phyloP scores from a whole-genome alignment of 1,140 invertebrate genomes.

The Heliconius himera region DNA sequence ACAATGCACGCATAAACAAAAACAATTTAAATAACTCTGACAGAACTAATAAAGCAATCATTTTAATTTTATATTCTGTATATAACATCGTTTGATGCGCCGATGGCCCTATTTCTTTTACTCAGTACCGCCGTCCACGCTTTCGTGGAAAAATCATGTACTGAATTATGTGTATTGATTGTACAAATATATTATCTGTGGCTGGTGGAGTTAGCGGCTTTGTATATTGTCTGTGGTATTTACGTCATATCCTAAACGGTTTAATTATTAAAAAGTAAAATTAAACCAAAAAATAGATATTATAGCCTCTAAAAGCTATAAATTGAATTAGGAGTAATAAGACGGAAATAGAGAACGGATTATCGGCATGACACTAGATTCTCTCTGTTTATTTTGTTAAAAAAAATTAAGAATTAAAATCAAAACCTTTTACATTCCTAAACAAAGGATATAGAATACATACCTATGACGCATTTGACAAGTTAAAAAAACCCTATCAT shows the following conservation, averaged over 20 bases:
- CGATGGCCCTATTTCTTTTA: conserved; percentile 60
- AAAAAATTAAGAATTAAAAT: too few species aligned
- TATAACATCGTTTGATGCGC: conserved; percentile 42
- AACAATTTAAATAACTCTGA: conserved; percentile 47
- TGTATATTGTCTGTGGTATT: neutral
- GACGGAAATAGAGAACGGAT: neutral
- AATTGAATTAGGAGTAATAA: too few species aligned
- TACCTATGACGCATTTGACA: too few species aligned
- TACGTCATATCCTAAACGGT: neutral
- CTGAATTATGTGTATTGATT: conserved; percentile 30
- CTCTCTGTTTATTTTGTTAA: neutral
- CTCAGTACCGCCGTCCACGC: conserved; percentile 47
- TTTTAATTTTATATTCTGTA: conserved; percentile 44
- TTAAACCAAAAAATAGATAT: too few species aligned
- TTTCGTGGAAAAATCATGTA: conserved; percentile 32
- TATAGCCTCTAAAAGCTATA: too few species aligned
- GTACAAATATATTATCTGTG: neutral
- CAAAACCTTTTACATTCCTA: too few species aligned
- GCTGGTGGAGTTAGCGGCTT: neutral
- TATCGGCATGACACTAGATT: neutral
- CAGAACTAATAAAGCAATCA: conserved; percentile 53
- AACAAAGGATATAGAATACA: too few species aligned
- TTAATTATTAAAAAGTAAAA: too few species aligned
- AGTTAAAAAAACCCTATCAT: too few species aligned
- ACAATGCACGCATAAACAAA: conserved; percentile 37